Evolutionary conservation across 2,113 vertebrate genomes (phyloP).

Genomic region (Lepisosteus osseus): DNA sequence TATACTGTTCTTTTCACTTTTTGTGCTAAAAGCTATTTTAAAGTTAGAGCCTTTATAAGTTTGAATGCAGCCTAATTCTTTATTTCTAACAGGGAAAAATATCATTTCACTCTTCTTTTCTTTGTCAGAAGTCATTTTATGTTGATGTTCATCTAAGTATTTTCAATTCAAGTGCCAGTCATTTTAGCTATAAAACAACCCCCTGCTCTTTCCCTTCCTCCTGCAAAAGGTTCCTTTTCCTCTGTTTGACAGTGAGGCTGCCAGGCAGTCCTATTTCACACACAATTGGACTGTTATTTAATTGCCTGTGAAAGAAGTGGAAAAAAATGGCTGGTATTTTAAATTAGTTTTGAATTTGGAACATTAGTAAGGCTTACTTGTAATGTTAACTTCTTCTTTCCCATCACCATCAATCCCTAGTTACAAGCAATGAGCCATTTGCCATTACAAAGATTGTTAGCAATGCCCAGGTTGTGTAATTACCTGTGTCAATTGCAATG

Average conservation of each 20-base stretch:
- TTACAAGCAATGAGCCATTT: conserved; percentile 56
- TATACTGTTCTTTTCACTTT: too few species aligned
- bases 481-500: conserved; percentile 60
- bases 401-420: conserved; percentile 54
- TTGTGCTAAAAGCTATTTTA: too few species aligned
- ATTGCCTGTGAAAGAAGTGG: conserved; percentile 53
- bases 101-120: too few species aligned
- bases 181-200: conserved; percentile 5
- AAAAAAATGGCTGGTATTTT: conserved; percentile 45
- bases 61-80: too few species aligned
- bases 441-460: conserved; percentile 64
- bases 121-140: too few species aligned
- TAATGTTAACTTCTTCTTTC: conserved; percentile 51
- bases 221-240: conserved; percentile 7
- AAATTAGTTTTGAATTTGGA: conserved; percentile 54
- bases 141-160: conserved; percentile 10
- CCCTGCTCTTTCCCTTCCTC: conserved; percentile 1
- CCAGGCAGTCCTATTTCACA: conserved; percentile 53
- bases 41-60: too few species aligned
- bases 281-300: conserved; percentile 51
- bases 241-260: conserved; percentile 21
- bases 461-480: conserved; percentile 62
- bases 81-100: too few species aligned
- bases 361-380: conserved; percentile 53
- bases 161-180: conserved; percentile 9